Evolutionary conservation across 2,113 vertebrate genomes (phyloP).

Genomic region (Nibea albiflora): DNA sequence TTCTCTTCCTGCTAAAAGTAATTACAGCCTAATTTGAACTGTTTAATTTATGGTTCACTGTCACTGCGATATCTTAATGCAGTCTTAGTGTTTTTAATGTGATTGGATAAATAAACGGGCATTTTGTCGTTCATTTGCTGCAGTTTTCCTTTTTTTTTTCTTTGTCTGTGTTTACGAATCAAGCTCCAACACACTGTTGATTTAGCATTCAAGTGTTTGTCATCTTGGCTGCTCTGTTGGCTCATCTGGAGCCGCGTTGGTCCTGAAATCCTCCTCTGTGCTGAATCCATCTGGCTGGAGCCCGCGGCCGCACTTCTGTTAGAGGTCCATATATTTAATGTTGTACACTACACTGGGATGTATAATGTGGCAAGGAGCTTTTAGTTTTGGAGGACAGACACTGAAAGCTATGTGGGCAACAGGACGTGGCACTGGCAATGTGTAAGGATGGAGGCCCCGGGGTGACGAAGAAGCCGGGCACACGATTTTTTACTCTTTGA

Average conservation of each 20-base stretch:
- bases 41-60: constrained; percentile 63
- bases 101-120: constrained; percentile 61
- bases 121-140: constrained; percentile 25
- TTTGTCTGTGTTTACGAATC: constrained; percentile 40
- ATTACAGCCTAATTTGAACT: constrained; percentile 52
- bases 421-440: background rate
- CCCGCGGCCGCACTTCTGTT: constrained; percentile 38
- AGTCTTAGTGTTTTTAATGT: constrained; percentile 40
- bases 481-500: background rate
- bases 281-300: constrained; percentile 58
- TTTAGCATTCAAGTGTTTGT: constrained; percentile 42
- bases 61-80: constrained; percentile 36
- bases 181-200: background rate
- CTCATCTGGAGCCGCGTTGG: constrained; percentile 45
- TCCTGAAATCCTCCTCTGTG: constrained; percentile 51
- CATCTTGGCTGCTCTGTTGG: constrained; percentile 33
- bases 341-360: constrained; percentile 21
- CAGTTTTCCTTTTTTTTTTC: background rate
- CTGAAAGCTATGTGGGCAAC: constrained; percentile 16
- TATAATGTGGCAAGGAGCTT: constrained; percentile 15
- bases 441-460: constrained; percentile 10
- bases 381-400: constrained; percentile 28
- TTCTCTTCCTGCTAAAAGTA: constrained; percentile 48
- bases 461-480: background rate
- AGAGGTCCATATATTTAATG: constrained; percentile 39